Conservation (phyloP, 2,888 invertebrate species). For the Standfussiana lucernea region DNA sequence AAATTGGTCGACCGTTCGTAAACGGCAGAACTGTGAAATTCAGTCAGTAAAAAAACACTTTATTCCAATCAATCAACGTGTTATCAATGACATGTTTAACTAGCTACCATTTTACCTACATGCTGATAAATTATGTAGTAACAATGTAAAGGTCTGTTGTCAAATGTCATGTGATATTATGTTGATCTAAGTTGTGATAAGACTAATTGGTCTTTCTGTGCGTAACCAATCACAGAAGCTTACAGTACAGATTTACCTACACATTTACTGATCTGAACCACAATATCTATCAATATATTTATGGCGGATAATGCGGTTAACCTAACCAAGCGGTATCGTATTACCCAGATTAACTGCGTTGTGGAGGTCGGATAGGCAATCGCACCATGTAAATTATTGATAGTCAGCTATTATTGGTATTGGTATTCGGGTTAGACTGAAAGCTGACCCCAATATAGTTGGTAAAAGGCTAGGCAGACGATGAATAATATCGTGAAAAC, state of each 20-base stretch:
- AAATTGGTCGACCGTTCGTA: no score
- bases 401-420: no score
- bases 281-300: neutral
- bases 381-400: neutral
- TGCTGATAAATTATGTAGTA: slow-evolving; percentile 11
- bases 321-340: neutral
- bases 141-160: slow-evolving; percentile 6
- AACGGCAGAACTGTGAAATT: neutral
- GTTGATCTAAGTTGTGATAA: slow-evolving; percentile 8
- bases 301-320: neutral
- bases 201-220: slow-evolving; percentile 11
- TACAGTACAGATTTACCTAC: neutral
- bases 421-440: neutral
- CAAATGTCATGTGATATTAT: slow-evolving; percentile 12
- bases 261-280: neutral
- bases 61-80: slow-evolving; percentile 17
- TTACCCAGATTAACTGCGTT: neutral
- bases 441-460: neutral
- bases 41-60: neutral
- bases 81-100: slow-evolving; percentile 9
- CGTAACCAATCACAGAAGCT: neutral
- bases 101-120: slow-evolving; percentile 10
- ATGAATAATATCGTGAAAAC: neutral
- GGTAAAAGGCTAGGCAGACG: neutral
- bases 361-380: neutral